phyloP scores from a whole-genome alignment of 2,797 vertebrate genomes.

The Phrynocephalus forsythii region DNA sequence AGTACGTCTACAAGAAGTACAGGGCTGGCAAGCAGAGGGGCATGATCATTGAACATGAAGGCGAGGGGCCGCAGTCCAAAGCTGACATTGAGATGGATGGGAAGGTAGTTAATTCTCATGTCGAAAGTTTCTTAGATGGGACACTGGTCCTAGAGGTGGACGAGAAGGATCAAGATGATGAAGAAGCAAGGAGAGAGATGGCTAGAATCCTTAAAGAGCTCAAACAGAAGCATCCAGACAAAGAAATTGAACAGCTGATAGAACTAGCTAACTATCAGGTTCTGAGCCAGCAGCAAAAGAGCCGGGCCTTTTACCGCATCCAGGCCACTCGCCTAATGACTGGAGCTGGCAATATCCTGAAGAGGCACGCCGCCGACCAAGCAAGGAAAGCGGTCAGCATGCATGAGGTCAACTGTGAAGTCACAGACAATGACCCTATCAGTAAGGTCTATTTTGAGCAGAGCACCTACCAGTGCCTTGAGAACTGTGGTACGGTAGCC shows the following conservation, averaged over 20 bases:
- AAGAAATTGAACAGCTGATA: constrained; percentile 90
- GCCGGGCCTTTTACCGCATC: constrained; percentile 93
- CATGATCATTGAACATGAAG: constrained; percentile 94
- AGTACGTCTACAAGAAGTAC: constrained; percentile 94
- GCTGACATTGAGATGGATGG: constrained; percentile 91
- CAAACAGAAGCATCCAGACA: constrained; percentile 94
- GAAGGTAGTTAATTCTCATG: constrained; percentile 85
- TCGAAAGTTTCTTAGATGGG: constrained; percentile 92
- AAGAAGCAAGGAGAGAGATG: constrained; percentile 89
- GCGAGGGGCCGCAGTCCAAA: constrained; percentile 88
- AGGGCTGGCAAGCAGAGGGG: constrained; percentile 90
- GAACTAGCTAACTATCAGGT: constrained; percentile 94
- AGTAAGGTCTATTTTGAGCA: constrained; percentile 92
- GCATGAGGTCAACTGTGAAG: constrained; percentile 85
- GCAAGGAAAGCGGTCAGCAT: constrained; percentile 88
- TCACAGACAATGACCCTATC: constrained; percentile 78
- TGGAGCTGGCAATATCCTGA: constrained; percentile 91
- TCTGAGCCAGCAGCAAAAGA: constrained; percentile 93
- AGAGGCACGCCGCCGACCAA: constrained; percentile 91
- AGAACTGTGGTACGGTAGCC: constrained; percentile 92
- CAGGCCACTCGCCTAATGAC: constrained; percentile 94
- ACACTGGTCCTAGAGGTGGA: constrained; percentile 86
- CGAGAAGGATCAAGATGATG: constrained; percentile 90
- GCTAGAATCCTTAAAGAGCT: constrained; percentile 92
- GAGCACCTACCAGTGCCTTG: constrained; percentile 91